Conservation (phyloP, 1,140 invertebrate species). For the Euwallacea fornicatus region DNA sequence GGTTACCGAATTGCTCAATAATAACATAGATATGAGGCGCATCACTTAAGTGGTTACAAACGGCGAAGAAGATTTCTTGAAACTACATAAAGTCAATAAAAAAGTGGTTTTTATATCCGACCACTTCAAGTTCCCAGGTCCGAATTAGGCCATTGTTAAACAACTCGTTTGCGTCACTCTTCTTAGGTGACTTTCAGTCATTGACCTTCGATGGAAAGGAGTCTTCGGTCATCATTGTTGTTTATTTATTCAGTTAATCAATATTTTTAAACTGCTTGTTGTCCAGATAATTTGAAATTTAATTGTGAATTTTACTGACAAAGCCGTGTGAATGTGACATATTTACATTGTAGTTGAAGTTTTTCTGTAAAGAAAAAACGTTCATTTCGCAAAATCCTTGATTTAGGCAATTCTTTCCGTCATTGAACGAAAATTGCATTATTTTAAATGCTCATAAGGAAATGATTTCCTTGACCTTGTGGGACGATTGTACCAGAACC, state of each 20-base stretch:
- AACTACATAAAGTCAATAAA: slow-evolving; percentile 27
- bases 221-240: slow-evolving; percentile 5
- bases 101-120: slow-evolving; percentile 30
- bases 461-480: slow-evolving; percentile 18
- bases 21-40: background rate
- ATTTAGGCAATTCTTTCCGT: slow-evolving; percentile 5
- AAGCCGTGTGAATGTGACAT: background rate
- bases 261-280: slow-evolving; percentile 19
- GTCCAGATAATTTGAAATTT: background rate
- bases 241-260: slow-evolving; percentile 28
- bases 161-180: slow-evolving; percentile 32
- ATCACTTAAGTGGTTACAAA: background rate
- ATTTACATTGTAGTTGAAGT: background rate
- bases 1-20: background rate
- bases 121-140: slow-evolving; percentile 29
- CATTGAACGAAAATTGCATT: slow-evolving; percentile 9
- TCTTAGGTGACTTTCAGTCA: slow-evolving; percentile 34
- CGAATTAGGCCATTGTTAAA: slow-evolving; percentile 33
- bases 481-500: background rate
- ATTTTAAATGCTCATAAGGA: slow-evolving; percentile 13
- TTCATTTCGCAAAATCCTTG: background rate
- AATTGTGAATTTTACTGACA: background rate
- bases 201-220: slow-evolving; percentile 26
- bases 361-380: background rate
- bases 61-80: slow-evolving; percentile 17